Base-by-base conservation (phyloP, 1,140 invertebrate genomes). In the Pogonus chalceus region DNA sequence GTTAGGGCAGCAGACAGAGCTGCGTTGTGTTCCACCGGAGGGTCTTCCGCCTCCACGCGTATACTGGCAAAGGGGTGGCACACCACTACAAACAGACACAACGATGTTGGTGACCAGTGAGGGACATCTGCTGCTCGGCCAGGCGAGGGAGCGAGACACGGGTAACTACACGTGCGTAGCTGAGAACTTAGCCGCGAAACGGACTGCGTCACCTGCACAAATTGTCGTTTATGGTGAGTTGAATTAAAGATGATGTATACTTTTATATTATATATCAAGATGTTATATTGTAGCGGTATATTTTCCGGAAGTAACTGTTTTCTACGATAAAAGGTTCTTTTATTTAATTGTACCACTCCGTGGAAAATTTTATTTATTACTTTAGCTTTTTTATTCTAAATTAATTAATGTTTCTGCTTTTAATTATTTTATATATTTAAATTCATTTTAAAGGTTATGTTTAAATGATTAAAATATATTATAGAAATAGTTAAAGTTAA, bases 81-180 rank as follows among this genome's bases (percentile, higher is more conserved):
- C 81, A 21, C 75, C 79, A 12, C 66, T 90, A 31, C 79, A 87
- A 61, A 74, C 80, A 2, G 82, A 76, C 35, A 77, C 78, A 47
- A 74, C 63, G 12, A 62, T 79, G 0, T 79, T 93, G 56, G 82
- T 90, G 55, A 89, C 92, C 16, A 85, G 84, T 58, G 91, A 92
- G 67, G 90, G 91, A 0, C 88, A 88, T 65, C 76, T 98, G 21
- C 81, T 97, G 4, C 87, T 99, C 53, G 87, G 88, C 52, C 86
- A 94, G 66, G 91, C 92, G 23, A 76, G 87, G 23, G 76, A 91
- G 14, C 79, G 81, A 62, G 90, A 96, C 69, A 86, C 85, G 67
- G 95, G 90, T 49, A 98, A 98, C 78, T 99, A 97, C 73, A 94
- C 90, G 51, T 99, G 96, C 71, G 92, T 92, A 35, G 94, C 95